Percentiles rank a stretch among this genome's conserved stretches.
Evolutionary conservation across 2,888 invertebrate species (phyloP).

Genomic region (Julus scanicus): DNA sequence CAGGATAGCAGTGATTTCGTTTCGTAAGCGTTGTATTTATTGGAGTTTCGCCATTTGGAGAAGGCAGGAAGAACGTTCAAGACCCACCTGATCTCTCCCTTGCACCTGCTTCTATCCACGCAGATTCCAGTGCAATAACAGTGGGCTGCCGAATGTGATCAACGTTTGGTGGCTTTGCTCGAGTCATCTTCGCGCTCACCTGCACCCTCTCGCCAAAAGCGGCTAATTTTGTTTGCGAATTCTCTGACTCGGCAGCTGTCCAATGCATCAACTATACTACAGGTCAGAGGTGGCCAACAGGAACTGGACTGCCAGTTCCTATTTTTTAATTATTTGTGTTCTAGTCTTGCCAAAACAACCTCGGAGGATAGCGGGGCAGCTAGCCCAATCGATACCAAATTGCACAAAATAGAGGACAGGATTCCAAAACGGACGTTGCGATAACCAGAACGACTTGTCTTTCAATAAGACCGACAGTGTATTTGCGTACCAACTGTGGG

Average conservation of each 20-base stretch:
- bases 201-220: neutral
- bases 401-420: neutral
- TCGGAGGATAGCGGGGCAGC: neutral
- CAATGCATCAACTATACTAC: neutral
- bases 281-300: neutral
- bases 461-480: neutral
- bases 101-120: constrained; percentile 16
- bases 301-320: constrained; percentile 9
- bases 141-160: neutral
- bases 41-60: neutral
- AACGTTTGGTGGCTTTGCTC: neutral
- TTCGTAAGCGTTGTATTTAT: constrained; percentile 9
- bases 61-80: neutral
- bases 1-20: constrained; percentile 35
- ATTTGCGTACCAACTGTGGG: neutral
- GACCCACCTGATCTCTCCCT: neutral
- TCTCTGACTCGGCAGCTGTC: constrained; percentile 17
- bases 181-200: neutral
- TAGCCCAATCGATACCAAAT: neutral
- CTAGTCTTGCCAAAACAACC: constrained; percentile 30
- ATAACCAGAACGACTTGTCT: neutral
- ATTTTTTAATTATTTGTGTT: constrained; percentile 25
- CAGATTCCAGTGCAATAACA: constrained; percentile 42
- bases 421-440: neutral
- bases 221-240: neutral